Base-by-base conservation (phyloP, 2,888 invertebrate species). In the Lamellibrachia satsuma region DNA sequence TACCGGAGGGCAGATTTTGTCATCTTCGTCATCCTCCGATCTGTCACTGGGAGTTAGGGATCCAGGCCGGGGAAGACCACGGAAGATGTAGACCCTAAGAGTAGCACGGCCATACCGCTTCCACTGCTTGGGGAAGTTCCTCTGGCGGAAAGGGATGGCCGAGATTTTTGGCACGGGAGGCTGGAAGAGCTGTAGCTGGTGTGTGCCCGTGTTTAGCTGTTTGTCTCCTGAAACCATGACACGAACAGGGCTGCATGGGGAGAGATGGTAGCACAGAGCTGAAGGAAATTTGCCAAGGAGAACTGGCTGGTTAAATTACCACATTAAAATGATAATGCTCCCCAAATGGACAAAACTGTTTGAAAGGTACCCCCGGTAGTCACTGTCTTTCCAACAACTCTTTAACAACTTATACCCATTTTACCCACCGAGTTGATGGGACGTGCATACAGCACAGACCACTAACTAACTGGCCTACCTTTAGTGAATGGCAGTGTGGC, bases 21-120 rank as follows among this genome's bases (percentile, higher is more conserved):
- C 95, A 90, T 96, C 95, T 11, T 94, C 95, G 39, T 95, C 96
- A 92, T 95, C 95, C 92, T 96, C 95, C 6, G 96, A 96, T 27
- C 94, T 92, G 60, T 95, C 95, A 94, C 96, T 96, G 7, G 96
- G 96, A 15, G 96, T 95, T 7, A 96, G 94, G n/a, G 96, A 96
- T 4, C 96, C 96, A 7, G 96, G 95, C n/a, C 95, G 94, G 7
- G 96, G 95, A 91, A 94, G 94, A 39, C 95, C 95, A 91, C 95
- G 95, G 94, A 96, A 96, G 52, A 96, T 94, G 93, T 96, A 94
- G 7, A 96, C 92, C 91, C 95, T 93, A 15, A 96, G 93, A 1
- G 95, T 95, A 27, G 96, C 95, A 75, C 95, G 91, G 52, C 92
- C 90, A 92, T 94, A 92, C 2, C 95, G 93, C 90, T 93, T 94